Percentiles rank a stretch among this genome's conserved stretches.
These are phyloP conservation scores for Odocoileus hemionus DNA, from an alignment of 2,113 vertebrate species.

Conservation along the genomic window DNA sequence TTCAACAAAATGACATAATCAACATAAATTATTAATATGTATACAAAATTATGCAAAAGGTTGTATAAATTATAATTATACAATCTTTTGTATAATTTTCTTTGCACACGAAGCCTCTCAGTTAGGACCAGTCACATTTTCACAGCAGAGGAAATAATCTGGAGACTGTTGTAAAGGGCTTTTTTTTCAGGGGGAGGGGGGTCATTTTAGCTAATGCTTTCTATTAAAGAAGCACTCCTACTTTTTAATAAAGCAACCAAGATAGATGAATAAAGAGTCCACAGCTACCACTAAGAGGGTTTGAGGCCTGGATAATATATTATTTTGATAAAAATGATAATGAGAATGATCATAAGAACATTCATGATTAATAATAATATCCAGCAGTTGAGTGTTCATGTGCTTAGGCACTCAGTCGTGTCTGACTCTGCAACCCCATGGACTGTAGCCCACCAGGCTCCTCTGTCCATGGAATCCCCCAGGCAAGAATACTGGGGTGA, in stretches of 20 bases:
- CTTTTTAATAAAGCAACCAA: neutral
- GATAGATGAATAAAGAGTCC: neutral
- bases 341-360: neutral
- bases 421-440: neutral
- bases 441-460: neutral
- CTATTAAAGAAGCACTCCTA: neutral
- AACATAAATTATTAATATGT: neutral
- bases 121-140: neutral
- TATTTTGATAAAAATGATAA: neutral
- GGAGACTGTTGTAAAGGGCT: neutral
- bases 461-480: neutral
- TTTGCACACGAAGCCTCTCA: neutral
- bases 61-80: neutral
- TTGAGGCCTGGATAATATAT: neutral
- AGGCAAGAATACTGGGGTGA: neutral
- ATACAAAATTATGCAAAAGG: neutral
- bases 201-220: neutral
- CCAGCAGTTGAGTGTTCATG: neutral
- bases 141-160: neutral
- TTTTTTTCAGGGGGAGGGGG: accelerated
- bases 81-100: neutral
- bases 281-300: neutral
- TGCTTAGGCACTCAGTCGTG: neutral
- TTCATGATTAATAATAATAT: neutral
- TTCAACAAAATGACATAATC: neutral